phyloP scores from a whole-genome alignment of 2,113 vertebrate genomes.

The Labrus mixtus region DNA sequence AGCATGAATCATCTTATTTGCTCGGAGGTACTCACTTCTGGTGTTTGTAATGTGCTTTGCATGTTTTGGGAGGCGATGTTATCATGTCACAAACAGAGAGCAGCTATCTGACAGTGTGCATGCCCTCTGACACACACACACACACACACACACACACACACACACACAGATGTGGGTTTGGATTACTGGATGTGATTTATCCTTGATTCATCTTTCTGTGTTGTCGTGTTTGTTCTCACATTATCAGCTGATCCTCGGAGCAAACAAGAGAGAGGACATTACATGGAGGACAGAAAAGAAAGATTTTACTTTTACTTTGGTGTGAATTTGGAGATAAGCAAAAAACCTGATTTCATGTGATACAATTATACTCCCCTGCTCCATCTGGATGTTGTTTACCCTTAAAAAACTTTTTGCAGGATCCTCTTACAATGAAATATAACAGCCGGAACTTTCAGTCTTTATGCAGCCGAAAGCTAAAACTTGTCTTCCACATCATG shows the following conservation, averaged over 20 bases:
- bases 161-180: no score
- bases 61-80: conserved; percentile 46
- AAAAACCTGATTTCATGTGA: not conserved
- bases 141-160: no score
- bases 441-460: no score
- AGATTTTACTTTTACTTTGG: not conserved
- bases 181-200: conserved; percentile 31
- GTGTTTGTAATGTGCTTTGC: conserved; percentile 36
- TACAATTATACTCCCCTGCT: not conserved
- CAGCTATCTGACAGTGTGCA: not conserved
- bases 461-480: no score
- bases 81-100: conserved; percentile 29
- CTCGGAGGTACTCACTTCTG: not conserved
- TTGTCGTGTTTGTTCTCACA: not conserved
- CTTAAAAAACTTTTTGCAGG: no score
- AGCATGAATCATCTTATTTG: conserved; percentile 49
- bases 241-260: conserved; percentile 29
- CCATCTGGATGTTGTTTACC: conserved; percentile 2
- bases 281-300: not conserved
- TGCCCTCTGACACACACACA: not conserved
- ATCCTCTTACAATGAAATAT: no score
- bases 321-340: not conserved
- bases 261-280: conserved; percentile 10
- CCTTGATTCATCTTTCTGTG: conserved; percentile 3
- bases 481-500: no score